Evolutionary conservation across 2,888 invertebrate species (phyloP).

Genomic region (Parascotia fuliginaria): DNA sequence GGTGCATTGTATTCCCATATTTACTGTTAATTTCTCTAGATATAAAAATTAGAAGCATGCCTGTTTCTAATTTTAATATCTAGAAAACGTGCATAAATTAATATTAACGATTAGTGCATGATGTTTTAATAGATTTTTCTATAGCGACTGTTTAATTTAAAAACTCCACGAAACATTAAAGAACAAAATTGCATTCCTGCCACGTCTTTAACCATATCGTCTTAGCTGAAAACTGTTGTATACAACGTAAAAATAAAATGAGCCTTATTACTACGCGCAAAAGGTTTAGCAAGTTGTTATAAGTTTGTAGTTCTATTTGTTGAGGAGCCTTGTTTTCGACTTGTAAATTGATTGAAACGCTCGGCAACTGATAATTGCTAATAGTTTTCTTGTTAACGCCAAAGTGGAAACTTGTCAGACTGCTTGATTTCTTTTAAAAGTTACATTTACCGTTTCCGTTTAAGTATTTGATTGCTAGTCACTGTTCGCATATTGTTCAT

Average conservation of each 20-base stretch:
- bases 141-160: too few species aligned
- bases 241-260: conserved; percentile 19
- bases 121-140: too few species aligned
- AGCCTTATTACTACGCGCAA: conserved; percentile 16
- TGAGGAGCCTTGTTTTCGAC: conserved; percentile 67
- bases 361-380: conserved; percentile 77
- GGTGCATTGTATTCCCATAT: too few species aligned
- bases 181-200: conserved; percentile 62
- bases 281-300: conserved; percentile 32
- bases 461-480: conserved; percentile 58
- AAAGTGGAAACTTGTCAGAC: conserved; percentile 64
- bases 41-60: too few species aligned
- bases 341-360: conserved; percentile 80
- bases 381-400: conserved; percentile 80
- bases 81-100: too few species aligned
- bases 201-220: conserved; percentile 60
- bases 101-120: too few species aligned
- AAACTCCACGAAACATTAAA: too few species aligned
- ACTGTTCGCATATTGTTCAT: conserved; percentile 27
- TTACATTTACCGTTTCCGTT: conserved; percentile 53
- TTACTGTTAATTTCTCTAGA: too few species aligned
- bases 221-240: conserved; percentile 24
- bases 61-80: too few species aligned
- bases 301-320: conserved; percentile 52
- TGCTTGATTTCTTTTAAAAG: conserved; percentile 66